Conservation (phyloP, 2,888 invertebrate genomes). For the Ichneumoninae sp. region DNA sequence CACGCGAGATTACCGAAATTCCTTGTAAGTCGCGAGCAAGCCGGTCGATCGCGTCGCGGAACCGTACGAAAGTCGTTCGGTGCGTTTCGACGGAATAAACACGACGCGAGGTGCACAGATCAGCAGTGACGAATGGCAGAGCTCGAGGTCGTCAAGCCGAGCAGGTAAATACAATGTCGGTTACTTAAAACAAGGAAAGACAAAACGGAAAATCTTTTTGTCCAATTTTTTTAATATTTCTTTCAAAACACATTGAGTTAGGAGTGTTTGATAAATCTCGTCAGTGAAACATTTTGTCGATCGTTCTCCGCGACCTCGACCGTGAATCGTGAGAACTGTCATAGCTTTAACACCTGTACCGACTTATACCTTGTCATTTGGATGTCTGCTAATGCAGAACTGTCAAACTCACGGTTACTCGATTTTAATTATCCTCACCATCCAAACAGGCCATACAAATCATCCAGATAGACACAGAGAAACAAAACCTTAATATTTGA, state of each 20-base stretch:
- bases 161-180: conserved; percentile 42
- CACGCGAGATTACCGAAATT: not conserved
- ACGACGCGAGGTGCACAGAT: conserved; percentile 2
- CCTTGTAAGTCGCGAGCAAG: no score
- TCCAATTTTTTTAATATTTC: not conserved
- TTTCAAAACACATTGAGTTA: not conserved
- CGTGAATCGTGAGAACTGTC: conserved; percentile 12
- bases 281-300: not conserved
- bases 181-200: not conserved
- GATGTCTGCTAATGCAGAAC: not conserved
- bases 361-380: not conserved
- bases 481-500: no score
- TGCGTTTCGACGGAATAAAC: not conserved
- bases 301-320: conserved; percentile 6
- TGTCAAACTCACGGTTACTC: not conserved
- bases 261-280: not conserved
- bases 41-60: no score
- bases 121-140: conserved; percentile 57
- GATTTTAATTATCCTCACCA: not conserved
- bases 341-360: not conserved
- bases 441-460: no score
- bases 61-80: no score
- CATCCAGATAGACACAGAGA: not conserved
- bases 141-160: conserved; percentile 52
- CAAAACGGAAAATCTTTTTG: not conserved